Conservation (phyloP, 1,140 invertebrate genomes). For the Coelopa frigida region DNA sequence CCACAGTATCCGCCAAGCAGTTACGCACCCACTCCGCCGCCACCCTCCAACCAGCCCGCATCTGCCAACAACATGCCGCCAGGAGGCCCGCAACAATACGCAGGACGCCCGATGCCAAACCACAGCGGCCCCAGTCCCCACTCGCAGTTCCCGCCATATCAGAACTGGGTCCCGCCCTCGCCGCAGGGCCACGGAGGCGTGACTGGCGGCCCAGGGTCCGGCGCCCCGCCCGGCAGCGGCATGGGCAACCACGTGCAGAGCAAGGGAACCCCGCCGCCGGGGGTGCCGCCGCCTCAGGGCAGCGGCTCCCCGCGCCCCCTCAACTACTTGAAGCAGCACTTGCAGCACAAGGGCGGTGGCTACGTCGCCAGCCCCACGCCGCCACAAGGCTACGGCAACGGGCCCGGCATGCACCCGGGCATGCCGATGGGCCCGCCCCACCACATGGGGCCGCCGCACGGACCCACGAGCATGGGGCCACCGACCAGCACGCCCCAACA, state of each 20-base stretch:
- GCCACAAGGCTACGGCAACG: slow-evolving; percentile 51
- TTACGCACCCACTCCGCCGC: slow-evolving; percentile 44
- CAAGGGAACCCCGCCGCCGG: slow-evolving; percentile 31
- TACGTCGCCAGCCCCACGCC: slow-evolving; percentile 50
- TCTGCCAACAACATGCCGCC: slow-evolving; percentile 44
- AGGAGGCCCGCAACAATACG: slow-evolving; percentile 45
- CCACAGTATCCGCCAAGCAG: slow-evolving; percentile 49
- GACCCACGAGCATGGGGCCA: slow-evolving; percentile 48
- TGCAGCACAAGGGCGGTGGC: slow-evolving; percentile 58
- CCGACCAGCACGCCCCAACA: slow-evolving; percentile 44
- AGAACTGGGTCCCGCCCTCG: slow-evolving; percentile 43
- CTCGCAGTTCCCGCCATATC: slow-evolving; percentile 48
- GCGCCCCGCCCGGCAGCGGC: slow-evolving; percentile 19
- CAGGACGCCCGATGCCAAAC: slow-evolving; percentile 48
- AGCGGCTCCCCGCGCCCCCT: slow-evolving; percentile 45
- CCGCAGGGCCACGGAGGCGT: slow-evolving; percentile 23
- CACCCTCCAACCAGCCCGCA: slow-evolving; percentile 28
- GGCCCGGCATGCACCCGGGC: slow-evolving; percentile 42
- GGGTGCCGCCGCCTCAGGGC: slow-evolving; percentile 22
- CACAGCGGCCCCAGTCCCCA: slow-evolving; percentile 46
- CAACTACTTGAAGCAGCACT: slow-evolving; percentile 63
- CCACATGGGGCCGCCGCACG: slow-evolving; percentile 53
- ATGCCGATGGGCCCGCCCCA: slow-evolving; percentile 51
- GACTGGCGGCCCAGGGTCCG: slow-evolving; percentile 27
- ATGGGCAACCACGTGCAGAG: slow-evolving; percentile 43